A percentile compares a stretch with the other conserved stretches of the same genome.
Evolutionary conservation across 2,888 invertebrate genomes (phyloP).

Genomic region (Unio delphinus): DNA sequence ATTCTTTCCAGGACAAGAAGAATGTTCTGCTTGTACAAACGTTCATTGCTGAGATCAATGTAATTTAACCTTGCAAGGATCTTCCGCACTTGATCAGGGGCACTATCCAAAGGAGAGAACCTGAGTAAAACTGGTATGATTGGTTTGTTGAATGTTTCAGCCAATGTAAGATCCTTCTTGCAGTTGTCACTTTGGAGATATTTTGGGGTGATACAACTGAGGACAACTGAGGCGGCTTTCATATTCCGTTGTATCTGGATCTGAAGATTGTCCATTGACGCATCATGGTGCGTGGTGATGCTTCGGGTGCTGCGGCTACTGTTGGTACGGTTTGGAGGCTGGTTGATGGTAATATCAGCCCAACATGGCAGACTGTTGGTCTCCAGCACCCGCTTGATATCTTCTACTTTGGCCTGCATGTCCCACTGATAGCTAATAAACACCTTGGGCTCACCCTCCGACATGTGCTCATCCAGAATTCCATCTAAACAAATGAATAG

Average conservation of each 20-base stretch:
- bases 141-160: slow-evolving; percentile 65
- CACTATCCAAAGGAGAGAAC: slow-evolving; percentile 66
- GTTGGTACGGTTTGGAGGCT: slow-evolving; percentile 51
- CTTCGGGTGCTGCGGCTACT: slow-evolving; percentile 58
- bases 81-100: slow-evolving; percentile 60
- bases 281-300: slow-evolving; percentile 41
- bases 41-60: slow-evolving; percentile 66
- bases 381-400: slow-evolving; percentile 61
- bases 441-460: slow-evolving; percentile 53
- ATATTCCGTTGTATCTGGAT: slow-evolving; percentile 65
- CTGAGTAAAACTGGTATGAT: slow-evolving; percentile 64
- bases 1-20: slow-evolving; percentile 57
- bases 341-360: slow-evolving; percentile 63
- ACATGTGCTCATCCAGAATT: slow-evolving; percentile 16
- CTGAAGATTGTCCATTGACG: slow-evolving; percentile 52
- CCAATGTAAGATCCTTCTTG: slow-evolving; percentile 65
- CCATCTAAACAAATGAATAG: slow-evolving; percentile 35
- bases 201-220: slow-evolving; percentile 68
- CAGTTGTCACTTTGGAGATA: slow-evolving; percentile 69
- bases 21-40: slow-evolving; percentile 65
- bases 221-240: slow-evolving; percentile 59
- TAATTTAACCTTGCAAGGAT: slow-evolving; percentile 56
- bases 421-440: slow-evolving; percentile 70
- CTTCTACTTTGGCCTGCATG: slow-evolving; percentile 66
- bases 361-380: slow-evolving; percentile 59